Conservation (phyloP, 2,888 invertebrate species). For the Alviniconcha strummeri region DNA sequence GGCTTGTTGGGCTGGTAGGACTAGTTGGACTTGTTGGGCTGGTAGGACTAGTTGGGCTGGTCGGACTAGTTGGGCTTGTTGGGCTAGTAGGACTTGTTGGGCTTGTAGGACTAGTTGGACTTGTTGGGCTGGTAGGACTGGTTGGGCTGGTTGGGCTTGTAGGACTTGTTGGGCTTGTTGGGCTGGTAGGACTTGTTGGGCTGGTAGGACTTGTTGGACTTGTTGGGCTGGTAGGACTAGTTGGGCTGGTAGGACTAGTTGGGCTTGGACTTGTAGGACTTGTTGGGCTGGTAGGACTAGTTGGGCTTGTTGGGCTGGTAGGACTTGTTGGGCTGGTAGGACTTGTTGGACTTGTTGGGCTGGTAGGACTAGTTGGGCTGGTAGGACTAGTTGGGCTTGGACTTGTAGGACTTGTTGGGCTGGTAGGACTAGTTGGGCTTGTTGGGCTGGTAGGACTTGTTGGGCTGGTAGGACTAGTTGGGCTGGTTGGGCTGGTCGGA, state of each 20-base stretch:
- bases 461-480: neutral
- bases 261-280: constrained; percentile 12
- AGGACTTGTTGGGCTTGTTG: constrained; percentile 15
- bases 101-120: constrained; percentile 12
- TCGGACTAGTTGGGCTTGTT: neutral
- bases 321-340: constrained; percentile 5
- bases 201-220: constrained; percentile 14
- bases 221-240: neutral
- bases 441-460: constrained; percentile 9
- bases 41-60: constrained; percentile 8
- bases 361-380: neutral
- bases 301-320: neutral
- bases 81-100: constrained; percentile 15
- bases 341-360: neutral
- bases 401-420: constrained; percentile 8
- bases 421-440: constrained; percentile 9
- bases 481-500: neutral
- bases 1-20: constrained; percentile 13
- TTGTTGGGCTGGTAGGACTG: constrained; percentile 14
- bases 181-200: constrained; percentile 4
- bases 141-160: constrained; percentile 8
- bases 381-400: constrained; percentile 14
- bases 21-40: constrained; percentile 18
- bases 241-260: constrained; percentile 2
- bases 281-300: neutral